Evolutionary conservation across 1,140 invertebrate species (phyloP).

Genomic region (Ylistrum balloti): DNA sequence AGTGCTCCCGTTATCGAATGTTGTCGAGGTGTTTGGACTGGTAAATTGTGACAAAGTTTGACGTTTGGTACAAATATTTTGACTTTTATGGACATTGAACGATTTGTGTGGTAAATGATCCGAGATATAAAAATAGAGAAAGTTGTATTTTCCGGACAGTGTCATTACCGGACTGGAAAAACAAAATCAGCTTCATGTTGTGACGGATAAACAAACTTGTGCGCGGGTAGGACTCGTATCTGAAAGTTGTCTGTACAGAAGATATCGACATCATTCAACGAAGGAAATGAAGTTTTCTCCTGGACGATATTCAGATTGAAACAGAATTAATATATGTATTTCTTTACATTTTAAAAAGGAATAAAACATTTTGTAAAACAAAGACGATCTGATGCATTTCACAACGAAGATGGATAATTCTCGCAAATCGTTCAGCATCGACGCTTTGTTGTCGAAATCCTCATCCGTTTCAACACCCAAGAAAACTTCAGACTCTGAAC

Average conservation of each 20-base stretch:
- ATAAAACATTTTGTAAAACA: slow-evolving; percentile 36
- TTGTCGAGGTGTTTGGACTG: slow-evolving; percentile 30
- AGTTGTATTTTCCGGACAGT: neutral
- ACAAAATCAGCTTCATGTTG: neutral
- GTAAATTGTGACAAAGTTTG: neutral
- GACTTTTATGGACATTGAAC: neutral
- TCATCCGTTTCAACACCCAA: slow-evolving; percentile 42
- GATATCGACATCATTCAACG: neutral
- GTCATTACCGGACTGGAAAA: neutral
- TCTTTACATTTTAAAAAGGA: slow-evolving; percentile 31
- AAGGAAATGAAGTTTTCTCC: neutral
- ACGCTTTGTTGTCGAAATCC: slow-evolving; percentile 71
- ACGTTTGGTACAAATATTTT: slow-evolving; percentile 28
- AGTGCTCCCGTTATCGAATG: slow-evolving; percentile 19
- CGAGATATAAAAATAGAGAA: neutral
- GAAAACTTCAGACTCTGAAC: slow-evolving; percentile 13
- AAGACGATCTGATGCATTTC: slow-evolving; percentile 43
- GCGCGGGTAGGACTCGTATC: neutral
- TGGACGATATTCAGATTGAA: neutral
- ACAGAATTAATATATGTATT: neutral
- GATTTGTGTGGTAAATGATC: slow-evolving; percentile 25
- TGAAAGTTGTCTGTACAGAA: neutral
- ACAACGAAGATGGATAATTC: slow-evolving; percentile 41
- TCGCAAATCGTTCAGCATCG: slow-evolving; percentile 76
- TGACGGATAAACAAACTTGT: neutral